Percentiles rank a stretch among this genome's conserved stretches.
These are phyloP conservation scores for Ditylenchus weischeri DNA, from an alignment of 2,888 invertebrate genomes.

Conservation along the genomic window DNA sequence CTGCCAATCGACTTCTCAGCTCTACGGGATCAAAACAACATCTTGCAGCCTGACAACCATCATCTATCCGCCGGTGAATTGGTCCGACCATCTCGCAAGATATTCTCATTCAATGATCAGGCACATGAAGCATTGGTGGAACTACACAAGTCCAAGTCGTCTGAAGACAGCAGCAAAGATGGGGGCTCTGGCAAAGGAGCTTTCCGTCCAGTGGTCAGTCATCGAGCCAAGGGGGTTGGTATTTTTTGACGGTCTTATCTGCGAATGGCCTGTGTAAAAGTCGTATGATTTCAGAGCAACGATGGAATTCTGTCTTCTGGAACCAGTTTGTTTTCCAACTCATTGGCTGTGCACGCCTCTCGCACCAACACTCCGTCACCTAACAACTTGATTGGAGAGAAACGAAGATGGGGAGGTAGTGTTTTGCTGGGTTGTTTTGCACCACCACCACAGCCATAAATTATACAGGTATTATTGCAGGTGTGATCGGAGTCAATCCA, in stretches of 20 bases:
- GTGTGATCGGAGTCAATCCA: background rate
- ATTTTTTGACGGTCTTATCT: background rate
- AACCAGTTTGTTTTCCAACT: constrained; percentile 2
- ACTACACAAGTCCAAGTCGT: constrained; percentile 14
- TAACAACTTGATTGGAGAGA: constrained; percentile 33
- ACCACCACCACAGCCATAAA: background rate
- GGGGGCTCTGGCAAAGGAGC: constrained; percentile 14
- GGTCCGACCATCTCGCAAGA: constrained; percentile 15
- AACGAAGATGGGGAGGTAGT: constrained; percentile 32
- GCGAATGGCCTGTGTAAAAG: background rate
- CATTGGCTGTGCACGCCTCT: constrained; percentile 3
- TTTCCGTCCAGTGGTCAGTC: constrained; percentile 24
- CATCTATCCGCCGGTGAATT: background rate
- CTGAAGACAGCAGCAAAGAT: background rate
- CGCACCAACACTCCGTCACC: constrained; percentile 24
- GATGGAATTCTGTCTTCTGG: background rate
- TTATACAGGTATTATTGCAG: background rate
- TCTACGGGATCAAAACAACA: constrained; percentile 17
- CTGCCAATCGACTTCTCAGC: constrained; percentile 33
- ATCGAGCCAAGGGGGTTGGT: background rate
- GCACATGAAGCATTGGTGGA: constrained; percentile 2
- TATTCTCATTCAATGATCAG: constrained; percentile 3
- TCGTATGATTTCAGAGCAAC: background rate
- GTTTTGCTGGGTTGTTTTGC: too few relatives aligned
- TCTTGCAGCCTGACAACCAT: constrained; percentile 4